phyloP scores from a whole-genome alignment of 2,113 vertebrate species.

The Empidonax traillii region DNA sequence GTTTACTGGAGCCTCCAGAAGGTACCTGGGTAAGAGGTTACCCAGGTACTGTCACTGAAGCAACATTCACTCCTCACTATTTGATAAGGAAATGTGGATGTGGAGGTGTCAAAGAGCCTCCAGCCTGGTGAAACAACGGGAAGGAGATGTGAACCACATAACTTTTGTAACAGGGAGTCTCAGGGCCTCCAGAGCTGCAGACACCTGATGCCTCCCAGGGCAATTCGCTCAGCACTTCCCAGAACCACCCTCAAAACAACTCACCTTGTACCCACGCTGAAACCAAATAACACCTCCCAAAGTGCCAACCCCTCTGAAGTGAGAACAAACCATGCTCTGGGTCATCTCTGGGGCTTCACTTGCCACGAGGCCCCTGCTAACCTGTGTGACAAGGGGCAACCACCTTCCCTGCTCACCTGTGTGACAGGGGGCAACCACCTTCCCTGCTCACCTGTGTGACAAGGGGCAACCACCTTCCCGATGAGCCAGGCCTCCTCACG shows the following conservation, averaged over 20 bases:
- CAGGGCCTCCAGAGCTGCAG: not conserved
- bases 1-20: not conserved
- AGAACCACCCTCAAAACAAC: not conserved
- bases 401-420: not conserved
- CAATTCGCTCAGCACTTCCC: not conserved
- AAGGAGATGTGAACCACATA: not conserved
- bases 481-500: constrained; percentile 85
- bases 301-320: not conserved
- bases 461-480: constrained; percentile 75
- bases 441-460: constrained; percentile 74
- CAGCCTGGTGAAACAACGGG: not conserved
- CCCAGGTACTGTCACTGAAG: not conserved
- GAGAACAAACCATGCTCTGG: not conserved
- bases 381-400: constrained; percentile 72
- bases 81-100: not conserved
- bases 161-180: not conserved
- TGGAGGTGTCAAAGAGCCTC: not conserved
- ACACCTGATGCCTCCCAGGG: not conserved
- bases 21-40: not conserved
- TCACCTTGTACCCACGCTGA: not conserved
- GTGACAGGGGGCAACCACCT: constrained; percentile 58
- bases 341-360: not conserved
- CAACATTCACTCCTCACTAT: not conserved
- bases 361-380: constrained; percentile 40
- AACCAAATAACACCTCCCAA: not conserved